phyloP scores from a whole-genome alignment of 2,113 vertebrate species.

The Paralichthys olivaceus region DNA sequence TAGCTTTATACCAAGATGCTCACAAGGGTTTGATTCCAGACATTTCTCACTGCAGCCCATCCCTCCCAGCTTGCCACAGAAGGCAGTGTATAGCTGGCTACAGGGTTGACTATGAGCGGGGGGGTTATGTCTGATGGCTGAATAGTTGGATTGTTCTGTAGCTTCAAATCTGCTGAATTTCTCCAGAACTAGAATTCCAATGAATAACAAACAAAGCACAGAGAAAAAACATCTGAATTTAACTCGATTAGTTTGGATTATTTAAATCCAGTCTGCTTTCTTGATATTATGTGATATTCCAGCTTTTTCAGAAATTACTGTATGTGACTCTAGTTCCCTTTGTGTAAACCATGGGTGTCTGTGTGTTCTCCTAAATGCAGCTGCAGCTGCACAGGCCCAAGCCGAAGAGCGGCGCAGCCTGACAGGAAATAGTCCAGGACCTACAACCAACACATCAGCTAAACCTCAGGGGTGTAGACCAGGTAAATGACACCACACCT shows the following conservation, averaged over 20 bases:
- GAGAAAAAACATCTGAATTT: slow-evolving; percentile 22
- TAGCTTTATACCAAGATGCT: slow-evolving; percentile 3
- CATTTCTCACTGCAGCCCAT: slow-evolving; percentile 23
- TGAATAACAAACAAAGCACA: slow-evolving; percentile 32
- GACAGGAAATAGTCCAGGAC: slow-evolving; percentile 76
- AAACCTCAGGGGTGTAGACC: slow-evolving; percentile 83
- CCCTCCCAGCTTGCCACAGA: slow-evolving; percentile 41
- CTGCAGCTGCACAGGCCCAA: slow-evolving; percentile 90
- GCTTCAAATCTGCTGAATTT: slow-evolving; percentile 50
- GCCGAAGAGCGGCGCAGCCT: slow-evolving; percentile 91
- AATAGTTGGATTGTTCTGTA: slow-evolving; percentile 69
- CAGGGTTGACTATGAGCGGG: slow-evolving; percentile 32
- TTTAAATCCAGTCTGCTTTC: not conserved
- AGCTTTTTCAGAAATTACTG: not conserved
- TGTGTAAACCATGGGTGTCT: slow-evolving; percentile 22
- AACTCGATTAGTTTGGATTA: not conserved
- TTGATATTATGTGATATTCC: slow-evolving; percentile 5
- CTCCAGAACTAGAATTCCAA: slow-evolving; percentile 56
- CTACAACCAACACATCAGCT: slow-evolving; percentile 69
- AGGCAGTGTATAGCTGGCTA: slow-evolving; percentile 31
- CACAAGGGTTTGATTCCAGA: slow-evolving; percentile 30
- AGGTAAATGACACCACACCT: slow-evolving; percentile 82
- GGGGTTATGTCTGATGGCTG: slow-evolving; percentile 36
- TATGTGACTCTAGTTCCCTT: not conserved
- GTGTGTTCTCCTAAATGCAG: slow-evolving; percentile 70